Evolutionary conservation across 2,888 invertebrate genomes (phyloP), one percentile per base, ranked within the genome.

Genomic region (Mesodorylaimus sp.): DNA sequence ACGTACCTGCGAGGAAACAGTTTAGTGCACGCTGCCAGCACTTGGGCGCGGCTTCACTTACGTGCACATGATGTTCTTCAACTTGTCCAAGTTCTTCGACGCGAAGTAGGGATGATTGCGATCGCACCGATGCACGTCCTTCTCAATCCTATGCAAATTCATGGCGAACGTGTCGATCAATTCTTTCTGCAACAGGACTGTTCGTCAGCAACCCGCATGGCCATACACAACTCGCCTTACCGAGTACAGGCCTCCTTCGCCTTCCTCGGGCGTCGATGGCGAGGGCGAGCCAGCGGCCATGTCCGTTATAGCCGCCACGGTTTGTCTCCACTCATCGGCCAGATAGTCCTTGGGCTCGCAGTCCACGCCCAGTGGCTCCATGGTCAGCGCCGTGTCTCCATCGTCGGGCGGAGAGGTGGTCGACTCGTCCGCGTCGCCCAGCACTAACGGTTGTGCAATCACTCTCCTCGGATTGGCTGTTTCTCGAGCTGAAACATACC

Each of bases 1-100:
- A 93, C 89, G 68, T 87, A 91, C n/a, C 85, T 86, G 60, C 36
- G n/a, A n/a, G n/a, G n/a, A n/a, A n/a, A n/a, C n/a, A n/a, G n/a
- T n/a, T n/a, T n/a, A n/a, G 16, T 32, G 10, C 10, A 32, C 16
- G 32, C 32, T 32, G 10, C 16, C 32, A 39, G 41, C n/a, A n/a
- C n/a, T n/a, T n/a, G n/a, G n/a, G n/a, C n/a, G n/a, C n/a, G 21
- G 10, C 7, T 19, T n/a, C 7, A 13, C 80, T 77, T 70, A 87
- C 82, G 87, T 87, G 79, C 88, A 88, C 81, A 93, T 89, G 50
- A 93, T 80, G 70, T 89, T 88, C 50, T 88, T 74, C 27, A 91
- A 71, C 67, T 89, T 89, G 60, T 89, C 87, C 57, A 91, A 73
- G 69, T 91, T 91, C 42, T 78, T 77, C 13, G 63, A 61, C 0